Conservation (phyloP, 2,797 vertebrate genomes). For the Neoniphon sammara region DNA sequence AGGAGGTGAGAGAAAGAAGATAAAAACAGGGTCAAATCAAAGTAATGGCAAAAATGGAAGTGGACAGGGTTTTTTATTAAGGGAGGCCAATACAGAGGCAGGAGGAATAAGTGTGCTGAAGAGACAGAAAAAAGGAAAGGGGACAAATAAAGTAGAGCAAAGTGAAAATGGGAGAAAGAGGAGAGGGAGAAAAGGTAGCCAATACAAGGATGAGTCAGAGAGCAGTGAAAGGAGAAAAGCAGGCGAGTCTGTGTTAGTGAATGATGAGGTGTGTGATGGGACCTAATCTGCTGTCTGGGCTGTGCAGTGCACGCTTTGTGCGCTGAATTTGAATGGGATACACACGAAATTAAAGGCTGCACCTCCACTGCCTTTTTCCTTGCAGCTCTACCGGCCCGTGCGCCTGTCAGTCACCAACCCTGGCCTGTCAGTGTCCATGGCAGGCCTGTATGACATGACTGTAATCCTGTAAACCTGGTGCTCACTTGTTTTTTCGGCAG, state of each 20-base stretch:
- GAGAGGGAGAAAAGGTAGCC: constrained; percentile 17
- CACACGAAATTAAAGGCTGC: constrained; percentile 49
- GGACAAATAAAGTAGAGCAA: neutral
- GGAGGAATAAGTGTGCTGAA: neutral
- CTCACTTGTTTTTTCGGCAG: constrained; percentile 27
- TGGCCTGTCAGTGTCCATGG: neutral
- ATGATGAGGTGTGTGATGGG: constrained; percentile 75
- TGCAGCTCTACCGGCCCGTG: constrained; percentile 17
- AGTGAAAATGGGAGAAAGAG: neutral
- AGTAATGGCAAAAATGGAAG: neutral
- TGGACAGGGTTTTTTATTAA: neutral
- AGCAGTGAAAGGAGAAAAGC: constrained; percentile 37
- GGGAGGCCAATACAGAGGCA: neutral
- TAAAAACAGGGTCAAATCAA: neutral
- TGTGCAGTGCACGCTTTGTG: constrained; percentile 70
- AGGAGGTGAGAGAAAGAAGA: neutral
- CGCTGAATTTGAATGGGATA: constrained; percentile 72
- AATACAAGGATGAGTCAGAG: constrained; percentile 18
- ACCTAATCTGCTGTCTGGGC: constrained; percentile 78
- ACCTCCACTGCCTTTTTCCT: constrained; percentile 28
- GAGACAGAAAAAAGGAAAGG: neutral
- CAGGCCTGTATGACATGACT: neutral
- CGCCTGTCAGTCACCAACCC: constrained; percentile 10
- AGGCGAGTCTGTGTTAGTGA: constrained; percentile 67
- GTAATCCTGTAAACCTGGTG: neutral